Conservation (phyloP, 2,797 vertebrate species). For the Anableps anableps region DNA sequence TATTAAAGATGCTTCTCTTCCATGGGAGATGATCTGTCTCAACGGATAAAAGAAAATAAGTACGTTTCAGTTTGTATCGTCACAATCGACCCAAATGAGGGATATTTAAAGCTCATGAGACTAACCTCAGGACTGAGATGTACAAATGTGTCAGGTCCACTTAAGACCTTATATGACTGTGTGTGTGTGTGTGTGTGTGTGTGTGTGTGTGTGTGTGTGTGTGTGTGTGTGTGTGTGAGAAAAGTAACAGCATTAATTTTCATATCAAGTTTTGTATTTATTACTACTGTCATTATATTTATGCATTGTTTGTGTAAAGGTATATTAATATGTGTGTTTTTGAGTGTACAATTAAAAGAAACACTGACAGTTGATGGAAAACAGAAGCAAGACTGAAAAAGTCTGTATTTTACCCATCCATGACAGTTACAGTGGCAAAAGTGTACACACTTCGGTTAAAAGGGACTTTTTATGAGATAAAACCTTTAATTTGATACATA, state of each 20-base stretch:
- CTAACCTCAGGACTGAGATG: constrained; percentile 59
- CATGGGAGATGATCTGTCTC: constrained; percentile 26
- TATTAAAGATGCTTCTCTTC: constrained; percentile 29
- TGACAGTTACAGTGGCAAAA: neutral
- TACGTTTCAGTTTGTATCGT: constrained; percentile 28
- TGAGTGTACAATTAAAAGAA: constrained; percentile 65
- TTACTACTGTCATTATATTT: constrained; percentile 48
- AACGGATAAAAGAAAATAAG: constrained; percentile 15
- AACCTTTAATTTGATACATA: neutral
- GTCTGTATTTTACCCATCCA: constrained; percentile 41
- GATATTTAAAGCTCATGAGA: constrained; percentile 28
- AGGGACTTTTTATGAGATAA: neutral
- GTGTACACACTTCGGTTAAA: neutral
- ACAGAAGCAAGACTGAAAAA: neutral
- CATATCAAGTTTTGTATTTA: constrained; percentile 59
- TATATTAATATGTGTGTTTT: constrained; percentile 59
- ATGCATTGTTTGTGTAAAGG: constrained; percentile 68
- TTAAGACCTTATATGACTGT: constrained; percentile 21
- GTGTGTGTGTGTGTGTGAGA: constrained; percentile 14
- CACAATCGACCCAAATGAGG: constrained; percentile 8
- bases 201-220: neutral
- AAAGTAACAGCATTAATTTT: constrained; percentile 45
- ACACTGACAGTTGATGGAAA: constrained; percentile 32
- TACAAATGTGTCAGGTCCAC: constrained; percentile 42
- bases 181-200: constrained; percentile 17